Base-by-base conservation (phyloP, 2,113 vertebrate species). In the Gymnobelideus leadbeateri region DNA sequence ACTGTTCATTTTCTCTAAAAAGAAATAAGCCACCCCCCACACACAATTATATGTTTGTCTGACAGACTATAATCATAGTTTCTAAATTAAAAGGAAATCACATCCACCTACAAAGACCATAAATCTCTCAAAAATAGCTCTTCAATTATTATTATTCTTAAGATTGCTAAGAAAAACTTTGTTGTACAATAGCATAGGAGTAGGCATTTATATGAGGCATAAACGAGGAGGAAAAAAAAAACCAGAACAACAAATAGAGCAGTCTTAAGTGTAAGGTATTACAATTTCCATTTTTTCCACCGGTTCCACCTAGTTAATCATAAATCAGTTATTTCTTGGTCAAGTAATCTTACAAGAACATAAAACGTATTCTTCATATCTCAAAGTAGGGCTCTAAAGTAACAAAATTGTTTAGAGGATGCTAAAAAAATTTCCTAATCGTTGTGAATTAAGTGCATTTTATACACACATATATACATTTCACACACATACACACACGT, bases 1-100 rank as follows among this genome's bases (percentile, higher is more conserved):
- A 53, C 46, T 46, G 12, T 28, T 97, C 0, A 52, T 93, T 96
- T 97, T 94, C 89, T 94, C 61, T 89, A 94, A 93, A 93, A 93
- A 97, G 31, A 90, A 97, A 25, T 49, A 96, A 94, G 54, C 16
- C n/a, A 96, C 25, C 21, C 93, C 89, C 2, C 43, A 46, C 31
- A 94, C 4, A 55, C 54, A 95, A 95, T 95, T 93, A 10, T 24
- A 68, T 53, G 89, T 95, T 43, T 50, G 43, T 53, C 49, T 50
- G 2, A 94, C 16, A 97, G 49, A 95, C 28, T 84, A 90, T 94
- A 94, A 94, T 24, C 19, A 93, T 28, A 61, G 90, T 96, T 98
- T 95, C 91, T 94, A 96, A 95, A 96, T 91, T 90, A 94, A 97
- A 94, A 95, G 77, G 52, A 95, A 95, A 95, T 52, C 19, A 90